Conservation (phyloP, 2,797 vertebrate species). For the Taenioides sp. region DNA sequence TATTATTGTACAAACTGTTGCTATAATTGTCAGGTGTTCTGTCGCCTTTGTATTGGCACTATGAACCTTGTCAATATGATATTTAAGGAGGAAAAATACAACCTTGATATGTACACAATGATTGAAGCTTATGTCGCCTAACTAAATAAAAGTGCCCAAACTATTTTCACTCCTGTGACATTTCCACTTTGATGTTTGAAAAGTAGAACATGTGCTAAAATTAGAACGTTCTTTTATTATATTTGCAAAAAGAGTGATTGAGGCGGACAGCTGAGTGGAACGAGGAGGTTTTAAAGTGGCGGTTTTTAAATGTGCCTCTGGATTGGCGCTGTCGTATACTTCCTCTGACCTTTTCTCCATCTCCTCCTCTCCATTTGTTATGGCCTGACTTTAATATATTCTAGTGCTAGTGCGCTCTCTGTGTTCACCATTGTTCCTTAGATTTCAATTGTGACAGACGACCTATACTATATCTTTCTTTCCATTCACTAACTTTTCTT, state of each 20-base stretch:
- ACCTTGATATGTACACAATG: neutral
- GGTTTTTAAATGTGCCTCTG: slow-evolving; percentile 35
- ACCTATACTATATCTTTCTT: neutral
- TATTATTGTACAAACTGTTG: too few species aligned
- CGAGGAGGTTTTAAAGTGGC: slow-evolving; percentile 16
- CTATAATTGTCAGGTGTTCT: too few species aligned
- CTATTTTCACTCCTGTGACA: neutral
- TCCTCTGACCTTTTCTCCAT: slow-evolving; percentile 47
- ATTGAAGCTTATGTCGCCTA: neutral
- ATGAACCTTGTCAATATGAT: neutral
- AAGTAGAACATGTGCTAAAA: slow-evolving; percentile 25
- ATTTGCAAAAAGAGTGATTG: slow-evolving; percentile 20
- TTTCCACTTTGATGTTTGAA: slow-evolving; percentile 8
- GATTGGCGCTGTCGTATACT: slow-evolving; percentile 33
- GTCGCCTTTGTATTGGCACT: neutral
- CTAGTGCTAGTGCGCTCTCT: slow-evolving; percentile 26
- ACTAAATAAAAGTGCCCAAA: neutral
- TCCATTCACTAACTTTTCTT: too few species aligned
- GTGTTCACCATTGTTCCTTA: slow-evolving; percentile 30
- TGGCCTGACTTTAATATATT: slow-evolving; percentile 52
- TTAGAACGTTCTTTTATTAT: slow-evolving; percentile 24
- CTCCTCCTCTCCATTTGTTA: slow-evolving; percentile 44
- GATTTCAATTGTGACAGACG: slow-evolving; percentile 40
- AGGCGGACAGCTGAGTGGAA: slow-evolving; percentile 6
- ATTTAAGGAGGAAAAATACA: neutral